Conservation (phyloP, 1,140 invertebrate species). For the Drosophila aff. region DNA sequence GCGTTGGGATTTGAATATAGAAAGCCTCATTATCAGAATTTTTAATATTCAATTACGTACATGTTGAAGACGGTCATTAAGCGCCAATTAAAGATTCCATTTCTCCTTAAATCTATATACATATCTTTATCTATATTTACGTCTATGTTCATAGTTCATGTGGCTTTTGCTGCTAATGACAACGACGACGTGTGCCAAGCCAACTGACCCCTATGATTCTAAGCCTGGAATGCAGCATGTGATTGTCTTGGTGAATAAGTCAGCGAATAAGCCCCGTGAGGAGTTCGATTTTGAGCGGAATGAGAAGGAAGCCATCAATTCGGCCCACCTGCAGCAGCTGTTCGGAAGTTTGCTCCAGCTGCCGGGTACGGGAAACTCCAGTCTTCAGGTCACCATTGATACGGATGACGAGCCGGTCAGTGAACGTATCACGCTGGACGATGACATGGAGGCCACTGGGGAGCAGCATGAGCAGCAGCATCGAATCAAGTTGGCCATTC, state of each 20-base stretch:
- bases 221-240: constrained; percentile 44
- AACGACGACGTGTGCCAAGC: constrained; percentile 23
- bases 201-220: constrained; percentile 16
- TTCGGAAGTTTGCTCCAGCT: constrained; percentile 55
- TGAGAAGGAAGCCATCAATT: constrained; percentile 58
- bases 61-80: constrained; percentile 43
- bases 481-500: constrained; percentile 73
- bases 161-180: constrained; percentile 53
- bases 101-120: constrained; percentile 11
- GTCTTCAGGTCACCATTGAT: constrained; percentile 31
- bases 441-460: constrained; percentile 30
- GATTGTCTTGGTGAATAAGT: constrained; percentile 53
- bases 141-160: constrained; percentile 43
- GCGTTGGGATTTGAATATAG: constrained; percentile 47
- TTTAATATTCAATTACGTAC: constrained; percentile 29
- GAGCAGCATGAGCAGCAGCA: constrained; percentile 65
- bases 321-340: constrained; percentile 59
- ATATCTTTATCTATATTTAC: not conserved
- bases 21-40: constrained; percentile 61
- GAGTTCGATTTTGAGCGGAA: constrained; percentile 74
- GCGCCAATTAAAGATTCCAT: constrained; percentile 33
- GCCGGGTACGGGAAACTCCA: constrained; percentile 39
- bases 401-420: constrained; percentile 58
- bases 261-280: constrained; percentile 18
- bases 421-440: constrained; percentile 55